phyloP scores from a whole-genome alignment of 2,113 vertebrate species.

The Ifrita kowaldi region DNA sequence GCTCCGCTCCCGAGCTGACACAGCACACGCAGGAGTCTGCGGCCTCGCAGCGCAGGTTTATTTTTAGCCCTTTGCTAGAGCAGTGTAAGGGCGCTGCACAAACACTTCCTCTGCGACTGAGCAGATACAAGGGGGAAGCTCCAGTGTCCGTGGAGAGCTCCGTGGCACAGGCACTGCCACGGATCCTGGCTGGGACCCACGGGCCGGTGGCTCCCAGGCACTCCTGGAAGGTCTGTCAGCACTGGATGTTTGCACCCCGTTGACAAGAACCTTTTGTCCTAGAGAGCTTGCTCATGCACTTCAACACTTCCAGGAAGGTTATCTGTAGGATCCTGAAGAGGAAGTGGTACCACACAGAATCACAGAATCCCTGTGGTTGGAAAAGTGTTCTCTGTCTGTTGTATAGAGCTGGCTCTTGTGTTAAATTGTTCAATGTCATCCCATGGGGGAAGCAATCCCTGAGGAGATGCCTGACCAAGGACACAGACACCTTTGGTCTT shows the following conservation, averaged over 20 bases:
- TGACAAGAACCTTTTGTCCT: background rate
- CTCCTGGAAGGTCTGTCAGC: background rate
- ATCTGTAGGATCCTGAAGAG: background rate
- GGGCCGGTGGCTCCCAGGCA: accelerated
- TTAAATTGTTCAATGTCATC: background rate
- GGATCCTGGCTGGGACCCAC: accelerated
- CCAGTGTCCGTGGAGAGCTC: accelerated
- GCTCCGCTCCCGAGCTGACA: background rate
- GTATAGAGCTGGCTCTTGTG: background rate
- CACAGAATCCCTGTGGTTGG: background rate
- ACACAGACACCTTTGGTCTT: background rate
- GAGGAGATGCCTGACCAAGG: background rate
- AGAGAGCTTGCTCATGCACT: background rate
- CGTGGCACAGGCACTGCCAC: accelerated
- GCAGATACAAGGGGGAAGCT: background rate
- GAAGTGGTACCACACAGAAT: background rate
- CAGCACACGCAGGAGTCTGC: background rate
- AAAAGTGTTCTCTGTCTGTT: background rate
- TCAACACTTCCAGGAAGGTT: background rate
- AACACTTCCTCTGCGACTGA: background rate
- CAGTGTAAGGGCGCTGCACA: background rate
- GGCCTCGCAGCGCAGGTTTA: background rate
- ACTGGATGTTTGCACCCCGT: accelerated
- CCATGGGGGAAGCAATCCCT: accelerated
- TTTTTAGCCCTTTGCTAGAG: background rate